Percentiles rank a stretch among this genome's conserved stretches.
Evolutionary conservation across 2,888 invertebrate species (phyloP).

Genomic region (Microchrysa polita): DNA sequence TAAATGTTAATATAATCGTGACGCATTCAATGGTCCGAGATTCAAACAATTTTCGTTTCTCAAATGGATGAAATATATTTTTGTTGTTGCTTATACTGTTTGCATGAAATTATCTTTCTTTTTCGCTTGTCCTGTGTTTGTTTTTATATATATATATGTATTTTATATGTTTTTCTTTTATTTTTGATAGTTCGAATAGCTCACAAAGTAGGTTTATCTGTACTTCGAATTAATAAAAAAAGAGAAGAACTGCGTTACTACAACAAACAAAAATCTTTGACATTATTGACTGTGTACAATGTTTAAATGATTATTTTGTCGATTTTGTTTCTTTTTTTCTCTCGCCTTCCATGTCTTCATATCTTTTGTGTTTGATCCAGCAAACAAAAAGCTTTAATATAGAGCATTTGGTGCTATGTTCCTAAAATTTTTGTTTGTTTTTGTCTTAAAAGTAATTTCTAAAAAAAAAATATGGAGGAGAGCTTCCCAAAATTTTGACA

Average conservation of each 20-base stretch:
- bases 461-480: slow-evolving; percentile 25
- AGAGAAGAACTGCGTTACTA: slow-evolving; percentile 21
- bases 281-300: slow-evolving; percentile 2
- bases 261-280: slow-evolving; percentile 16
- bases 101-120: slow-evolving; percentile 28
- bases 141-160: too few species aligned
- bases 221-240: slow-evolving; percentile 11
- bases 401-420: slow-evolving; percentile 34
- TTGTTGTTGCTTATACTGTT: slow-evolving; percentile 33
- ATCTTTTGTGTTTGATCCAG: slow-evolving; percentile 44
- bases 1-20: too few species aligned
- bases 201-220: background rate
- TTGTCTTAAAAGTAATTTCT: slow-evolving; percentile 31
- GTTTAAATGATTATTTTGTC: background rate
- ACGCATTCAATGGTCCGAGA: background rate
- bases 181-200: slow-evolving; percentile 6
- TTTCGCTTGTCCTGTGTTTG: background rate
- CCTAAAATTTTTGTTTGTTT: slow-evolving; percentile 26
- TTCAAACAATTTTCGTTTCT: background rate
- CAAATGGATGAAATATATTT: slow-evolving; percentile 39
- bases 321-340: too few species aligned
- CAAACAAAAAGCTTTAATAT: slow-evolving; percentile 38
- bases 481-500: slow-evolving; percentile 39
- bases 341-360: background rate
- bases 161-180: background rate